phyloP scores from a whole-genome alignment of 2,797 vertebrate genomes.

The Notolepis coatsorum region DNA sequence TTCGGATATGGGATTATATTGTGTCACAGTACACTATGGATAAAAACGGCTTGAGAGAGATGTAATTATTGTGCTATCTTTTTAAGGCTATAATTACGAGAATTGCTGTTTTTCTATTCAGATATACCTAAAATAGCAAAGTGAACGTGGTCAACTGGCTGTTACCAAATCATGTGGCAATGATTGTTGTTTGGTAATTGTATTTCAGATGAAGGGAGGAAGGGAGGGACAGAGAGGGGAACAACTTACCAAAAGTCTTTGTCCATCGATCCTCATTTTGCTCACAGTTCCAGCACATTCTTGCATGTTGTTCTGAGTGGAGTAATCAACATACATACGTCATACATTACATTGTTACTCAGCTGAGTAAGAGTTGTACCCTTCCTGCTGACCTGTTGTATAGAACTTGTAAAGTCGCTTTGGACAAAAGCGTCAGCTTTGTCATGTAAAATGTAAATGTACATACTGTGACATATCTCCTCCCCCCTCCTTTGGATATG shows the following conservation, averaged over 20 bases:
- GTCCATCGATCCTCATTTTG: conserved; percentile 81
- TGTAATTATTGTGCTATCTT: conserved; percentile 36
- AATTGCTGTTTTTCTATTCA: conserved; percentile 25
- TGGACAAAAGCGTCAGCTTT: too few species aligned
- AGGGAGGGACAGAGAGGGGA: neutral
- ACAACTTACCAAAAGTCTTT: conserved; percentile 84
- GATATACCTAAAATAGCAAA: conserved; percentile 21
- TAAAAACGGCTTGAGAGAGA: conserved; percentile 25
- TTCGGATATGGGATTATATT: neutral
- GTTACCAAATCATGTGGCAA: conserved; percentile 11
- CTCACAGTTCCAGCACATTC: conserved; percentile 77
- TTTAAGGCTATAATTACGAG: conserved; percentile 33
- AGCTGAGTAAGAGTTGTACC: too few species aligned
- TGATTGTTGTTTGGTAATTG: neutral
- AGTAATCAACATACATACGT: conserved; percentile 16
- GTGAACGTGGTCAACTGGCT: neutral
- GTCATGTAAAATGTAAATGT: too few species aligned
- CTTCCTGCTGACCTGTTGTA: too few species aligned
- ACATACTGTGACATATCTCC: too few species aligned
- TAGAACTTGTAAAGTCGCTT: too few species aligned
- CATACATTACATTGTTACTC: too few species aligned
- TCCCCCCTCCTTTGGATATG: too few species aligned
- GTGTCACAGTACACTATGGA: neutral
- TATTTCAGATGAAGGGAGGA: conserved; percentile 1
- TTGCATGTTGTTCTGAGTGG: conserved; percentile 83